Evolutionary conservation across 2,888 invertebrate species (phyloP), one percentile per base, ranked within the genome.

Genomic region (Mythimna vitellina): DNA sequence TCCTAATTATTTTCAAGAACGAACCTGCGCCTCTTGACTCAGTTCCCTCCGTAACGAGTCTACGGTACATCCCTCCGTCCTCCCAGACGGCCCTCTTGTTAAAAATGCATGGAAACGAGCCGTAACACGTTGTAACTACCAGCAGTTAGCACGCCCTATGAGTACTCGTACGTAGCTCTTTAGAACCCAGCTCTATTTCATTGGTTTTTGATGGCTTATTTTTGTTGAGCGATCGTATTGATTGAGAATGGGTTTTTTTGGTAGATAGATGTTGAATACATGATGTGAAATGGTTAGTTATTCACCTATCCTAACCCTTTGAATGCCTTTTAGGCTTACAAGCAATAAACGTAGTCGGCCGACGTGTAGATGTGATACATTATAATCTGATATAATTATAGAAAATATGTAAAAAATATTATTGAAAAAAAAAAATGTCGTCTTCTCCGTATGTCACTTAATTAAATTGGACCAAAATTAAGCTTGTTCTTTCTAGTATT

Each of bases 51-150:
- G 85, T 90, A 90, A 91, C 90, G 90, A 91, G 79, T 69, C 51
- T 62, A 76, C 64, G 58, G 63, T 42, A 70, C 29, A 49, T 53
- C 53, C 25, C n/a, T 51, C 49, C 49, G 49, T 51, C 49, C 63
- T 63, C 76, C 66, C 82, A 74, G 66, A 87, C 80, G 83, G 82
- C 80, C 60, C 88, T 91, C 82, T 83, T 83, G 87, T 91, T 90
- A 90, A 90, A 91, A 92, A 91, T 91, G 90, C 89, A 89, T 78
- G 86, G 85, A 87, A 91, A 89, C 90, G 87, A 89, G 87, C 77
- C 77, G 76, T 87, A 86, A 84, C 85, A 80, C 75, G 81, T 72
- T 69, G 72, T 81, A 79, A 86, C 83, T 74, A 81, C 75, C 70
- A 65, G 77, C 75, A 56, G 81, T 83, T 83, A 84, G 68, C 81